phyloP scores from a whole-genome alignment of 1,140 invertebrate species.

The Lasioglossum albipes region DNA sequence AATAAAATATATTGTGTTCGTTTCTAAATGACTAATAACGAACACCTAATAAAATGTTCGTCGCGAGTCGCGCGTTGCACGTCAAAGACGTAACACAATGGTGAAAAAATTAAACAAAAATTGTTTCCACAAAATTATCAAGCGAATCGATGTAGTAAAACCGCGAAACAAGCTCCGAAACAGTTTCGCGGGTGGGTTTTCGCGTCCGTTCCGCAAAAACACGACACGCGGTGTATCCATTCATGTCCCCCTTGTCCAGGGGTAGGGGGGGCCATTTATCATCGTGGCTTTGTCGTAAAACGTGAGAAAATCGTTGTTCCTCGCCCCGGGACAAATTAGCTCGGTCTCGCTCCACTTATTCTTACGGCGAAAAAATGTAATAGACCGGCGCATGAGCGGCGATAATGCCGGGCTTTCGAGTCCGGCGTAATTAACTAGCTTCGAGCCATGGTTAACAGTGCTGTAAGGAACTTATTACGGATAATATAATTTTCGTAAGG shows the following conservation, averaged over 20 bases:
- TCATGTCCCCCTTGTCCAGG: background rate
- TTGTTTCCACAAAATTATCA: background rate
- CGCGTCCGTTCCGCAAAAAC: slow-evolving; percentile 15
- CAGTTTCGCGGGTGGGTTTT: too few species aligned
- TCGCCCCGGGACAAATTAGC: slow-evolving; percentile 51
- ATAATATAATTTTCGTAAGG: slow-evolving; percentile 35
- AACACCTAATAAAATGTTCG: too few species aligned
- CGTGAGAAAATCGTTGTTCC: slow-evolving; percentile 53
- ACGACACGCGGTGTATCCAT: slow-evolving; percentile 24
- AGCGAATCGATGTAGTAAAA: slow-evolving; percentile 24
- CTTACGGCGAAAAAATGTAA: slow-evolving; percentile 21
- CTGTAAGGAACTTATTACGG: slow-evolving; percentile 46
- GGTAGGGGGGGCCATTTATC: slow-evolving; percentile 16
- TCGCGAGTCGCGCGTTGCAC: too few species aligned
- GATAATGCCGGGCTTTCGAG: slow-evolving; percentile 49
- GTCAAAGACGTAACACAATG: too few species aligned
- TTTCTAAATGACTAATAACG: too few species aligned
- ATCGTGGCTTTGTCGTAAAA: slow-evolving; percentile 50
- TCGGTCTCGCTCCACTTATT: slow-evolving; percentile 49
- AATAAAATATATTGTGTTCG: too few species aligned
- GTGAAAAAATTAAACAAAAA: too few species aligned
- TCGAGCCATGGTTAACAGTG: slow-evolving; percentile 33
- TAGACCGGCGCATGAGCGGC: slow-evolving; percentile 25
- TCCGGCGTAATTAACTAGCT: slow-evolving; percentile 48
- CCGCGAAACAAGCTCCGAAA: background rate